phyloP scores from a whole-genome alignment of 2,888 invertebrate species.

The Ctena decussata region DNA sequence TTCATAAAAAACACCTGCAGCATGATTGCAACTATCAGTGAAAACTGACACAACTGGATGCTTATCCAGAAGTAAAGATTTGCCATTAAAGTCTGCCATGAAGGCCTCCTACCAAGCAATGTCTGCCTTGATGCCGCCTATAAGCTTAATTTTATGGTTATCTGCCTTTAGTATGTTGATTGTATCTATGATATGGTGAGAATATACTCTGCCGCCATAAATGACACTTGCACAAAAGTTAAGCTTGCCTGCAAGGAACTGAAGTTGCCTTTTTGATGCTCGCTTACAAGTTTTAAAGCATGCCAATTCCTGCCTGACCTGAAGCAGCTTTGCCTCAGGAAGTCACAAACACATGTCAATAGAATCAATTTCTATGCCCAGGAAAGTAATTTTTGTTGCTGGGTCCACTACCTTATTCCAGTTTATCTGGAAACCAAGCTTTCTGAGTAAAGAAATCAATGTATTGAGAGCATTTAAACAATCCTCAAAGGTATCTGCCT shows the following conservation, averaged over 20 bases:
- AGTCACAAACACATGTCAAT: not conserved
- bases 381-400: not conserved
- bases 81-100: constrained; percentile 37
- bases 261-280: not conserved
- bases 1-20: constrained; percentile 7
- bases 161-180: not conserved
- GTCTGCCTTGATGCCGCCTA: not conserved
- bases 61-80: constrained; percentile 29
- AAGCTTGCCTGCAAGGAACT: not conserved
- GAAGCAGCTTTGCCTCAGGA: not conserved
- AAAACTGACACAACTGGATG: constrained; percentile 25
- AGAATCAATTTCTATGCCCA: not conserved
- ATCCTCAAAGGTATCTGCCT: not conserved
- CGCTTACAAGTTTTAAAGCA: not conserved
- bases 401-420: not conserved
- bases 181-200: not conserved
- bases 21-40: constrained; percentile 32
- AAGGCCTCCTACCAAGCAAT: not conserved
- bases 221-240: not conserved
- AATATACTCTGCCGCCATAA: not conserved
- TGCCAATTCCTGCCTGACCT: not conserved
- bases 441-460: not conserved
- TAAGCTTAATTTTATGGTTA: not conserved
- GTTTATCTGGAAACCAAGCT: not conserved
- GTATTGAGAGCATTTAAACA: not conserved